Percentiles rank a stretch among this genome's conserved stretches.
Conservation (phyloP, 2,888 invertebrate species). For the Dinocampus coccinellae region DNA sequence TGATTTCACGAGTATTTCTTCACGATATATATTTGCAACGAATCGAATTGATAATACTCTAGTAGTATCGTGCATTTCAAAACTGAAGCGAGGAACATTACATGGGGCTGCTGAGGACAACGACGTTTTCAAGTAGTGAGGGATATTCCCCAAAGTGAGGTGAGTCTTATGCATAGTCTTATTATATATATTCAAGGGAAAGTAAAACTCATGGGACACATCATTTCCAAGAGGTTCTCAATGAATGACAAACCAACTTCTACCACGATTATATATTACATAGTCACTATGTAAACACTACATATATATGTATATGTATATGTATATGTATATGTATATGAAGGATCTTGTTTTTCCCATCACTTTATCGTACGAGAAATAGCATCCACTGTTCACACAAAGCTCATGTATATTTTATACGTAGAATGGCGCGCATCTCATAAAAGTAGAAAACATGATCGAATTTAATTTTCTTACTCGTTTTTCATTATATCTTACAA, state of each 20-base stretch:
- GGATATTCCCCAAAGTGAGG: not conserved
- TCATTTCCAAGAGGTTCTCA: conserved; percentile 6
- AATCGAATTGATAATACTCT: conserved; percentile 30
- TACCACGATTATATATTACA: not conserved
- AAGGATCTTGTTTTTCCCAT: not conserved
- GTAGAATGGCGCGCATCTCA: conserved; percentile 53
- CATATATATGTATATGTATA: not conserved
- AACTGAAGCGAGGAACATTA: not conserved
- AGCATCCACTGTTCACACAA: conserved; percentile 25
- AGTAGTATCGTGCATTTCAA: not conserved
- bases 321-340: not conserved
- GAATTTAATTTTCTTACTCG: conserved; percentile 27
- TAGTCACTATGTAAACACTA: not conserved
- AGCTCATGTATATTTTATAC: conserved; percentile 64
- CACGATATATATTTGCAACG: conserved; percentile 11
- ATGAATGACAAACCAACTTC: conserved; percentile 11
- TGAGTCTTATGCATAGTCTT: not conserved
- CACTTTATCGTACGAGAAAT: not conserved
- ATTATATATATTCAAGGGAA: not conserved
- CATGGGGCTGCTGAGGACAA: not conserved
- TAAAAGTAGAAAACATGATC: conserved; percentile 56
- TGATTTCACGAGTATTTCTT: conserved; percentile 36
- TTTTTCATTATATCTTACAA: conserved; percentile 12
- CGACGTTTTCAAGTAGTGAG: not conserved
- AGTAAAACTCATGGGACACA: conserved; percentile 14